Conservation (phyloP, 2,888 invertebrate genomes). For the Pachymerium ferrugineum region DNA sequence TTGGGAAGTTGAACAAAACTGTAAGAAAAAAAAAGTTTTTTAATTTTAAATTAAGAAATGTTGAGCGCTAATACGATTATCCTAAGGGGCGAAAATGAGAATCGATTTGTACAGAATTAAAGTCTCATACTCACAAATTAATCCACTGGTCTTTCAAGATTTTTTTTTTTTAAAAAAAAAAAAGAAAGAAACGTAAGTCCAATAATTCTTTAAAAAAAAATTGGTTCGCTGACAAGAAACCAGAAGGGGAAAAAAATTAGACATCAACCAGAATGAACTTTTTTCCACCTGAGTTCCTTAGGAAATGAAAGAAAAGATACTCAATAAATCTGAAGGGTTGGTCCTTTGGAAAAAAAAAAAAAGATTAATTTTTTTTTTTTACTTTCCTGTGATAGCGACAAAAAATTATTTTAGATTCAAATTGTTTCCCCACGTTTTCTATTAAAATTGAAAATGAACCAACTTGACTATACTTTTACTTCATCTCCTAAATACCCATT, state of each 20-base stretch:
- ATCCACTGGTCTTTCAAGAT: background rate
- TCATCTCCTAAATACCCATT: too few relatives aligned
- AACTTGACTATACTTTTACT: too few relatives aligned
- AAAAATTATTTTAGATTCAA: too few relatives aligned
- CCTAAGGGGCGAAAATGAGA: background rate
- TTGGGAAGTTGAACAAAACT: too few relatives aligned
- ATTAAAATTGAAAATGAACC: too few relatives aligned
- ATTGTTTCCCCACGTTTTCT: too few relatives aligned
- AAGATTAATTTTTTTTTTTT: background rate
- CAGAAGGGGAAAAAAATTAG: background rate
- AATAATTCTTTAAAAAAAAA: background rate
- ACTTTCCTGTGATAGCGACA: too few relatives aligned
- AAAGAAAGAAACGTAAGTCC: background rate
- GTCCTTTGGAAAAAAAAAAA: background rate
- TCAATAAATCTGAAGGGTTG: background rate
- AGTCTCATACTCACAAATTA: background rate
- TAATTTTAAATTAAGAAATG: background rate
- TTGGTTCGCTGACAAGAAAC: background rate
- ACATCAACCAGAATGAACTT: background rate
- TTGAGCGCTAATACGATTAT: background rate
- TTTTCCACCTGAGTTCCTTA: slow-evolving; percentile 15
- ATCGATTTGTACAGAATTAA: background rate
- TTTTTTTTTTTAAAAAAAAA: background rate
- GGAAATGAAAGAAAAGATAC: background rate
- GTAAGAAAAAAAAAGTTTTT: background rate